Percentiles rank a stretch among this genome's conserved stretches.
Conservation (phyloP, 2,797 vertebrate genomes). For the Adelosebastes latens region DNA sequence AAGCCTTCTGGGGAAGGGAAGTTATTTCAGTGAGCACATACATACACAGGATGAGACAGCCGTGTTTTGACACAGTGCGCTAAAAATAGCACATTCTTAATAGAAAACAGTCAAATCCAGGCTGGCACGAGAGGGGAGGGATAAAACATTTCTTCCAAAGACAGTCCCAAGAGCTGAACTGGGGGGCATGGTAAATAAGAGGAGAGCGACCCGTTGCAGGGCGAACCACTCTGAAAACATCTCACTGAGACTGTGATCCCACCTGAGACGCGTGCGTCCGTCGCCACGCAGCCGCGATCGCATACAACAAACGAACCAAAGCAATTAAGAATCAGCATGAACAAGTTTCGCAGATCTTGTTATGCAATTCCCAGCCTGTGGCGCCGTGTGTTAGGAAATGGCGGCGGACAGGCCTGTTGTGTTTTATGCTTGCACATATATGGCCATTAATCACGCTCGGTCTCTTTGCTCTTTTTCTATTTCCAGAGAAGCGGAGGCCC, state of each 20-base stretch:
- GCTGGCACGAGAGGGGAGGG: slow-evolving; percentile 28
- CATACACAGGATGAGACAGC: slow-evolving; percentile 72
- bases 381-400: slow-evolving; percentile 63
- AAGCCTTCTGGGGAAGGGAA: slow-evolving; percentile 67
- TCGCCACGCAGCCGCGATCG: slow-evolving; percentile 26
- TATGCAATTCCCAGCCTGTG: slow-evolving; percentile 70
- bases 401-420: slow-evolving; percentile 71
- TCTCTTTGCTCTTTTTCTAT: slow-evolving; percentile 74
- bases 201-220: neutral
- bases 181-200: slow-evolving; percentile 36
- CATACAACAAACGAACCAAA: slow-evolving; percentile 42
- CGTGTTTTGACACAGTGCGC: slow-evolving; percentile 79
- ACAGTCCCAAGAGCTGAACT: slow-evolving; percentile 31
- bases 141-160: slow-evolving; percentile 49
- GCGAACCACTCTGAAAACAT: slow-evolving; percentile 25
- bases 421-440: slow-evolving; percentile 70
- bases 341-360: slow-evolving; percentile 61
- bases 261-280: slow-evolving; percentile 37
- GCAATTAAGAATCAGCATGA: slow-evolving; percentile 70
- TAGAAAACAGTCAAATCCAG: slow-evolving; percentile 63
- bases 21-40: slow-evolving; percentile 71
- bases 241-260: slow-evolving; percentile 37
- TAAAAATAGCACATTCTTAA: slow-evolving; percentile 80
- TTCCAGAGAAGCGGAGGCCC: slow-evolving; percentile 67
- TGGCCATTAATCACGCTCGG: slow-evolving; percentile 74